Base-by-base conservation (phyloP, 2,888 invertebrate species). In the Lasioglossum leucozonium region DNA sequence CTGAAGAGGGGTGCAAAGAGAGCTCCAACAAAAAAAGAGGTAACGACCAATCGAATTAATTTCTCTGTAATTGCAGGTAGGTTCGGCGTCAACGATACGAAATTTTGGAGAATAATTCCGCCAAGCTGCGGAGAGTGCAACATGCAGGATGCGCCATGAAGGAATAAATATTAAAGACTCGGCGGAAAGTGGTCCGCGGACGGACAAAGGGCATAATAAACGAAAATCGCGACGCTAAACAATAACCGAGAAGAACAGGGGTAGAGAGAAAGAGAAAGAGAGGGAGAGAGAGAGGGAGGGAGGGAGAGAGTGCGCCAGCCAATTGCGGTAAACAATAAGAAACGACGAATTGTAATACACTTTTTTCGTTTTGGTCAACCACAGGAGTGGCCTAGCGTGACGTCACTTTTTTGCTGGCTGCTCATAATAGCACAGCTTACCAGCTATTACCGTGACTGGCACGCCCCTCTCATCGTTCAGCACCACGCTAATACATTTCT, bases 381-480 rank as follows among this genome's bases (percentile, higher is more conserved):
- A 87, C 91, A 90, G 91, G 91, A 90, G 91, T 91, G 91, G 91
- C 88, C 90, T 90, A 88, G 89, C 87, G 87, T 91, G 90, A 91
- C 91, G 90, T 91, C 91, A 90, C 81, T 90, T 90, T 91, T 88
- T 89, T 86, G 88, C 91, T 88, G 87, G 83, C 80, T 80, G 86
- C 88, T 91, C 90, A 90, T 92, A 92, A 92, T 91, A 91, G 92
- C 92, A 76, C 89, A 91, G 91, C 91, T 92, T 92, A 92, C 92
- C 91, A 84, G 85, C 87, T 88, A 88, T 90, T 88, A 88, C 87
- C 80, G 79, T 79, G 79, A 79, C 69, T 79, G 86, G 86, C 86
- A 93, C 93, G 92, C 93, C 93, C 90, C 92, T 91, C 91, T 93
- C 92, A 92, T 93, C 93, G 91, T 92, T 92, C 91, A 89, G 91